Conservation (phyloP, 2,888 invertebrate genomes). For the Hylaea fasciaria region DNA sequence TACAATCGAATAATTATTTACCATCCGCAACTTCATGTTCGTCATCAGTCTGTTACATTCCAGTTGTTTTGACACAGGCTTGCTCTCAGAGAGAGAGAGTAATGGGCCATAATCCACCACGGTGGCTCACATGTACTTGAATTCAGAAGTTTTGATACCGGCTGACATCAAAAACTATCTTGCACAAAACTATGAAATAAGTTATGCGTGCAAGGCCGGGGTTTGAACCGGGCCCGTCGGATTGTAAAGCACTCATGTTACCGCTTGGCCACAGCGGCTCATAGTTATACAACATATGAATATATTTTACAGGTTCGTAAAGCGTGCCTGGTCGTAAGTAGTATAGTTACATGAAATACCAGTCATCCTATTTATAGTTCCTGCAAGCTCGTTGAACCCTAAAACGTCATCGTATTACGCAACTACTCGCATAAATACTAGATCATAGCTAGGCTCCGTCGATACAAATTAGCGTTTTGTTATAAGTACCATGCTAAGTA, state of each 20-base stretch:
- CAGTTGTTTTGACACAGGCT: too few relatives aligned
- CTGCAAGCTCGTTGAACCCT: conserved; percentile 52
- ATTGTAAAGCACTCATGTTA: too few relatives aligned
- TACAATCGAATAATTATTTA: conserved; percentile 15
- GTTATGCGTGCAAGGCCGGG: too few relatives aligned
- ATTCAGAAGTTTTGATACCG: too few relatives aligned
- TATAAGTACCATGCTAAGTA: neutral
- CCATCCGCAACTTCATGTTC: conserved; percentile 21
- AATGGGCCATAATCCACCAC: too few relatives aligned
- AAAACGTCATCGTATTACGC: conserved; percentile 24
- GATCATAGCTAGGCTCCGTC: conserved; percentile 37
- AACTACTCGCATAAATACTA: conserved; percentile 27
- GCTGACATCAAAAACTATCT: too few relatives aligned
- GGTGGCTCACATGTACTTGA: too few relatives aligned
- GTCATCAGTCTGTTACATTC: conserved; percentile 12
- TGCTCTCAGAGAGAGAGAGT: too few relatives aligned
- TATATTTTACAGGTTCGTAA: conserved; percentile 43
- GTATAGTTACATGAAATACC: conserved; percentile 48
- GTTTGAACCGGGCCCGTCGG: too few relatives aligned
- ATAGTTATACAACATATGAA: too few relatives aligned
- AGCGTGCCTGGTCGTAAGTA: conserved; percentile 41
- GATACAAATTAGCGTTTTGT: conserved; percentile 30
- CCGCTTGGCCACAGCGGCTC: too few relatives aligned
- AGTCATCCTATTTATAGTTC: conserved; percentile 55
- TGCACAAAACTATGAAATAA: too few relatives aligned